These are phyloP conservation scores for Halcyon malimbica DNA, from an alignment of 2,113 vertebrate species.

Conservation along the genomic window DNA sequence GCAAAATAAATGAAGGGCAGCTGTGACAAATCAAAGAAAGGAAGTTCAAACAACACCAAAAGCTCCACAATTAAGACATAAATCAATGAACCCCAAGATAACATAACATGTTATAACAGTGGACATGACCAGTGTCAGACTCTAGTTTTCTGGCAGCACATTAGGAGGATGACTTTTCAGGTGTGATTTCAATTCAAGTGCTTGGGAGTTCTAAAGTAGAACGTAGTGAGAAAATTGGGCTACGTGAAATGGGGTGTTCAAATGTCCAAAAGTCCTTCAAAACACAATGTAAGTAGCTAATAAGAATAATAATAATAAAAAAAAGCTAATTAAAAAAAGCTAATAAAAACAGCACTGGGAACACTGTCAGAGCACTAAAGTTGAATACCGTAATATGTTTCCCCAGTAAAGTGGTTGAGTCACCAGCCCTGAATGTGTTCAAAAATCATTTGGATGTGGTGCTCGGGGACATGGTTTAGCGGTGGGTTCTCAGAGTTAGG, in stretches of 20 bases:
- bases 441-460: too few relatives aligned
- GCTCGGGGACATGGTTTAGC: too few relatives aligned
- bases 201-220: background rate
- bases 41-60: background rate
- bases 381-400: background rate
- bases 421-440: too few relatives aligned
- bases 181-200: background rate
- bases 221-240: background rate
- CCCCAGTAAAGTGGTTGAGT: too few relatives aligned
- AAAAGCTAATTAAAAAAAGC: background rate
- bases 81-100: background rate
- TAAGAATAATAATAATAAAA: too few relatives aligned
- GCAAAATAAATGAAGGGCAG: conserved; percentile 7
- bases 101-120: background rate
- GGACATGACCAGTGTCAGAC: background rate
- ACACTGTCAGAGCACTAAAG: background rate
- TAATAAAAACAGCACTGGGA: background rate
- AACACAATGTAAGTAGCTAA: background rate
- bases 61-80: background rate
- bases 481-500: too few relatives aligned
- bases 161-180: background rate
- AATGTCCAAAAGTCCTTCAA: background rate
- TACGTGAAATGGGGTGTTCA: background rate
- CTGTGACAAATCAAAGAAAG: conserved; percentile 13
- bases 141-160: background rate